phyloP scores from a whole-genome alignment of 2,113 vertebrate species.

The Phrynosoma platyrhinos region DNA sequence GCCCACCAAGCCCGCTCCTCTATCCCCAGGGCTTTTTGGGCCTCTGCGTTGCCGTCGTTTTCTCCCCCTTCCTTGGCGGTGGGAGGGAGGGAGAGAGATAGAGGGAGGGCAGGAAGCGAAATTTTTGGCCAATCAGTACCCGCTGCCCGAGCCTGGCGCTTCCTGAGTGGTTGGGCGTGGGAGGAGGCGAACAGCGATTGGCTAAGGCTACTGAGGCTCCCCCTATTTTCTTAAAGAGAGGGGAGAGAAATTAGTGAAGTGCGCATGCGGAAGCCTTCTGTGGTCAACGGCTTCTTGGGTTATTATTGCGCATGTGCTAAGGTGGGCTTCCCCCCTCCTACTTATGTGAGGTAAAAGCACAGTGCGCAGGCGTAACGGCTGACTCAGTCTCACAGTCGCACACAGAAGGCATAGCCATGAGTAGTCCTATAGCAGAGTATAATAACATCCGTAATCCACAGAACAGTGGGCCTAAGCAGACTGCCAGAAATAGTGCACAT shows the following conservation, averaged over 20 bases:
- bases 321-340: too few species aligned
- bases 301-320: background rate
- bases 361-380: background rate
- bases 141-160: conserved; percentile 50
- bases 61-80: conserved; percentile 21
- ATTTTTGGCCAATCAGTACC: conserved; percentile 19
- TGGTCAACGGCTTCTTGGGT: background rate
- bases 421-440: too few species aligned
- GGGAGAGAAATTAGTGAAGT: background rate
- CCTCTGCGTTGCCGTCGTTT: conserved; percentile 92
- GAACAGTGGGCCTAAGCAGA: too few species aligned
- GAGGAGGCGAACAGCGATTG: conserved; percentile 64
- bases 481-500: too few species aligned
- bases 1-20: conserved; percentile 19
- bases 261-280: background rate
- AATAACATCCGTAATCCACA: too few species aligned
- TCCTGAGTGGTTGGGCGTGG: conserved; percentile 9
- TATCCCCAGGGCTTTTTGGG: conserved; percentile 87
- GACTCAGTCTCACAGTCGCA: too few species aligned
- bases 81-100: conserved; percentile 1
- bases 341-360: background rate
- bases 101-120: too few species aligned
- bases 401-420: too few species aligned
- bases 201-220: background rate
- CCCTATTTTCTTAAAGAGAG: background rate